A percentile compares a stretch with the other conserved stretches of the same genome.
These are phyloP conservation scores for Dermolepida albohirtum DNA, from an alignment of 2,888 invertebrate genomes.

Conservation along the genomic window DNA sequence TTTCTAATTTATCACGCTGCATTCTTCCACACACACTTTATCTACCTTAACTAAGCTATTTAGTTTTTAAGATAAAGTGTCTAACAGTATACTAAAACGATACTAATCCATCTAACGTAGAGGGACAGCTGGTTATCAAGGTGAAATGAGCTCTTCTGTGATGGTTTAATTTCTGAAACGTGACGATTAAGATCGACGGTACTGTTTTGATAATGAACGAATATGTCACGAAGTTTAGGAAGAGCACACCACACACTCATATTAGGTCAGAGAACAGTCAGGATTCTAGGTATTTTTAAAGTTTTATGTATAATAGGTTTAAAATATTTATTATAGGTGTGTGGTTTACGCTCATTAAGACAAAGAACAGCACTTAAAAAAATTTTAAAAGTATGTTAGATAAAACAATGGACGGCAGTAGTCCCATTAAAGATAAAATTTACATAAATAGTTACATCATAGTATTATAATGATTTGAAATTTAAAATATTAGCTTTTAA, in stretches of 20 bases:
- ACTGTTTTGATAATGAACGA: constrained; percentile 29
- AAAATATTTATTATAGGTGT: constrained; percentile 1
- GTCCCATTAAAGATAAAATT: no score
- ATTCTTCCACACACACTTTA: constrained; percentile 15
- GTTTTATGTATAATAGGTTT: constrained; percentile 6
- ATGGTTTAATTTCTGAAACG: constrained; percentile 25
- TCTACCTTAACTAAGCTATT: background rate
- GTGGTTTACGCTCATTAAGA: background rate
- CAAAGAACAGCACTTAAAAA: constrained; percentile 1
- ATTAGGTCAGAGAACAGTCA: constrained; percentile 3
- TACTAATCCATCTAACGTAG: constrained; percentile 19
- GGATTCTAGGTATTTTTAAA: constrained; percentile 7
- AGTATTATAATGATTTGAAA: no score
- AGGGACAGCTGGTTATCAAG: constrained; percentile 20
- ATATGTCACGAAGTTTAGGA: constrained; percentile 25
- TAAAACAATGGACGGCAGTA: no score
- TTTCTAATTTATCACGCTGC: constrained; percentile 15
- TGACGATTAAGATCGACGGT: constrained; percentile 31
- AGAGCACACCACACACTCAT: constrained; percentile 15
- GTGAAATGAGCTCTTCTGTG: constrained; percentile 9
- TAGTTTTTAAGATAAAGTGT: constrained; percentile 17
- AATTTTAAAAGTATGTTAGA: background rate
- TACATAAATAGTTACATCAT: no score
- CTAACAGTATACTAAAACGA: constrained; percentile 8
- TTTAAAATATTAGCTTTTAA: no score